A percentile compares a stretch with the other conserved stretches of the same genome.
Conservation (phyloP, 2,113 vertebrate species). For the Pelodiscus sinensis region DNA sequence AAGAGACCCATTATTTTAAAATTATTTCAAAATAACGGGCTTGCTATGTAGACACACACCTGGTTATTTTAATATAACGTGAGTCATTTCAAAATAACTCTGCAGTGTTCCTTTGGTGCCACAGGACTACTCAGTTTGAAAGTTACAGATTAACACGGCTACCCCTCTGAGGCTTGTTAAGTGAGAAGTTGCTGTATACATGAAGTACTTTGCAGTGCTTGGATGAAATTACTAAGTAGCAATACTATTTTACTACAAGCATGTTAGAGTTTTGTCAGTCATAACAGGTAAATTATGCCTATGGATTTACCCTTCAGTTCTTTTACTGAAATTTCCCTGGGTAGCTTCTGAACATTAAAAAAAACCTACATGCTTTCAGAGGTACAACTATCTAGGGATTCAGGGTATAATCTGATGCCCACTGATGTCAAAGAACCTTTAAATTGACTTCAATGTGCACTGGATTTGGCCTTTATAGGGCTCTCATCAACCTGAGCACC, state of each 20-base stretch:
- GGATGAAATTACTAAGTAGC: neutral
- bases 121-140: too few species aligned
- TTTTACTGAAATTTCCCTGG: neutral
- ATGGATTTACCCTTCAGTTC: rapidly evolving
- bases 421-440: rapidly evolving
- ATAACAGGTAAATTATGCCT: neutral
- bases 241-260: neutral
- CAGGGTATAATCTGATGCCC: rapidly evolving
- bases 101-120: too few species aligned
- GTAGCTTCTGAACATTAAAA: neutral
- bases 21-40: too few species aligned
- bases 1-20: too few species aligned
- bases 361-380: neutral
- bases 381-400: rapidly evolving
- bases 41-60: too few species aligned
- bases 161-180: too few species aligned
- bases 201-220: neutral
- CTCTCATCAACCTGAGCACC: neutral
- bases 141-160: too few species aligned
- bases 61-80: too few species aligned
- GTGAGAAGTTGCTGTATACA: neutral
- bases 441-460: neutral
- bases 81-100: too few species aligned
- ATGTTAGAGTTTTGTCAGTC: neutral
- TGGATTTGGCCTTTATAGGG: neutral